Conservation (phyloP, 37 sponge, comb jelly and placozoan species). For the Chondrilla cf. caribensis region DNA sequence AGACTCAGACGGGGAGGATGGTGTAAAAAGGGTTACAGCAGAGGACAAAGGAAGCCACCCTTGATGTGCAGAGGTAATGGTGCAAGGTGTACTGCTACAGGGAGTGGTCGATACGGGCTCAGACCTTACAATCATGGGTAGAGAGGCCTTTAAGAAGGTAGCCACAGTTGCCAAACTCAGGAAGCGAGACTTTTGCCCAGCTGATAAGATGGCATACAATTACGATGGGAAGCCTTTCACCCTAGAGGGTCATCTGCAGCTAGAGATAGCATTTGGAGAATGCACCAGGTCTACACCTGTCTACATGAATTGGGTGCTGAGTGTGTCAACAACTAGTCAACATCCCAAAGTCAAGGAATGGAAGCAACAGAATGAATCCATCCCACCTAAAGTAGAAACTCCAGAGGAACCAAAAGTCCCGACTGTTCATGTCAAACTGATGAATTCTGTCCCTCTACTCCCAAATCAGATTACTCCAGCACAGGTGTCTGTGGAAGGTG, state of each 20-base stretch:
- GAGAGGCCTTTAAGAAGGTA: slow-evolving; percentile 39
- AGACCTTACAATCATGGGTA: slow-evolving; percentile 55
- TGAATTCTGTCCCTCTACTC: not conserved
- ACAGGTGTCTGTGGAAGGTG: slow-evolving; percentile 21
- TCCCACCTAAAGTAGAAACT: not conserved
- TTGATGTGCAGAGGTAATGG: slow-evolving; percentile 7
- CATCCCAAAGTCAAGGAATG: no score
- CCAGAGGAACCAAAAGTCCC: slow-evolving; percentile 8
- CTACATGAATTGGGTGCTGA: slow-evolving; percentile 17
- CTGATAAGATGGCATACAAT: slow-evolving; percentile 33
- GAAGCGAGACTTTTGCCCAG: slow-evolving; percentile 27
- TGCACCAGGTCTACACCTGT: slow-evolving; percentile 29
- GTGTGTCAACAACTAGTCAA: no score
- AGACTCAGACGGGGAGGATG: not conserved
- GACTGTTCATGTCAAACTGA: slow-evolving; percentile 17
- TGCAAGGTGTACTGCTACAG: slow-evolving; percentile 30
- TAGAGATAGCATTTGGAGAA: slow-evolving; percentile 30
- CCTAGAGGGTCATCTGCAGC: slow-evolving; percentile 38
- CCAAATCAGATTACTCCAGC: slow-evolving; percentile 11
- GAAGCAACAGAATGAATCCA: not conserved
- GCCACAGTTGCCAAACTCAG: slow-evolving; percentile 38
- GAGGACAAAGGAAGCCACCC: slow-evolving; percentile 37
- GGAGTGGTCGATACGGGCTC: slow-evolving; percentile 50
- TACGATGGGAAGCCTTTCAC: slow-evolving; percentile 31
- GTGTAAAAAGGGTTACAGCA: not conserved